phyloP scores from a whole-genome alignment of 2,113 vertebrate species.

The Mesitornis unicolor region DNA sequence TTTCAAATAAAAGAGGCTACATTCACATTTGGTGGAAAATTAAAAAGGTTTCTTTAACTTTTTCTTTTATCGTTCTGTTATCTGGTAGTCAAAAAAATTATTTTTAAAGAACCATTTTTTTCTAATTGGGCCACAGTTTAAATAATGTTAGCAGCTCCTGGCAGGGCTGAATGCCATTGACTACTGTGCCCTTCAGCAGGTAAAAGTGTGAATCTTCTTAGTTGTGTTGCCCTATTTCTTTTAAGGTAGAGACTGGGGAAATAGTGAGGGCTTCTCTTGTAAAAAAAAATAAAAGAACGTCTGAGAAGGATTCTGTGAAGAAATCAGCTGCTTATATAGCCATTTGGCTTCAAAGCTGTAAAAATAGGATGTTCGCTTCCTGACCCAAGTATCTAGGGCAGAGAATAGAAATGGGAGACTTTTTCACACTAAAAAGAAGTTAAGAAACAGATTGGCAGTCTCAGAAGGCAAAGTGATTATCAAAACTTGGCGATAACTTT shows the following conservation, averaged over 20 bases:
- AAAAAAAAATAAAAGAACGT: not conserved
- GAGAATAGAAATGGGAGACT: conserved; percentile 50
- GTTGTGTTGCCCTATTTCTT: conserved; percentile 54
- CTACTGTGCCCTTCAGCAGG: conserved; percentile 33
- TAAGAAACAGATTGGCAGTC: conserved; percentile 7
- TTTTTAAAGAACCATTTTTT: not conserved
- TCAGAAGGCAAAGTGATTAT: conserved; percentile 43
- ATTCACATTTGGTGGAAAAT: not conserved
- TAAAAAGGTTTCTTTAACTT: not conserved
- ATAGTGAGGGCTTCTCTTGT: not conserved
- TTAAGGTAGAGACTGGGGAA: conserved; percentile 13
- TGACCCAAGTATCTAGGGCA: conserved; percentile 66
- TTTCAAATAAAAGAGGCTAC: not conserved
- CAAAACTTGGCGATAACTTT: conserved; percentile 56
- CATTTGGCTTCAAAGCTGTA: conserved; percentile 61
- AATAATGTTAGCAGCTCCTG: not conserved
- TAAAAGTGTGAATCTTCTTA: conserved; percentile 18
- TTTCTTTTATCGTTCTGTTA: not conserved
- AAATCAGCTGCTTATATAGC: conserved; percentile 55
- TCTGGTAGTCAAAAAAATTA: not conserved
- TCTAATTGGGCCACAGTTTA: not conserved
- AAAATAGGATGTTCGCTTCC: conserved; percentile 63
- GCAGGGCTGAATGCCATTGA: not conserved
- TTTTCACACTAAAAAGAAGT: conserved; percentile 57
- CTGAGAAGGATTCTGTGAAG: conserved; percentile 58